Percentiles rank a stretch among this genome's conserved stretches.
These are phyloP conservation scores for Alloplasta piceator DNA, from an alignment of 2,888 invertebrate genomes.

Conservation along the genomic window DNA sequence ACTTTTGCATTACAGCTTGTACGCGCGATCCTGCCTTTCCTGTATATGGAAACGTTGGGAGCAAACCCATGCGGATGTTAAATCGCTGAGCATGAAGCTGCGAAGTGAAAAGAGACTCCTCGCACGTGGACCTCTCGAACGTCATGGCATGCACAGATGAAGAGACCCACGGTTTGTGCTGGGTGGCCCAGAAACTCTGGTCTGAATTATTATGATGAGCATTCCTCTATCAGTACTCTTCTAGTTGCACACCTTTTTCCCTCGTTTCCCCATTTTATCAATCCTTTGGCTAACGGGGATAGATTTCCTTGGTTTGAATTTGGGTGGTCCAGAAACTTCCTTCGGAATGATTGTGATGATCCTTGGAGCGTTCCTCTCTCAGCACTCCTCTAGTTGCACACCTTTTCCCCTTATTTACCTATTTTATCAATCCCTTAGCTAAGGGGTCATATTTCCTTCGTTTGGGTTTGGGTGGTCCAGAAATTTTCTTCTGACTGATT, in stretches of 20 bases:
- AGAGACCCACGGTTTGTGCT: neutral
- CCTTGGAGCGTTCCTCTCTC: too few relatives aligned
- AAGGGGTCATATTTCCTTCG: too few relatives aligned
- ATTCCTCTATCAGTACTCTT: too few relatives aligned
- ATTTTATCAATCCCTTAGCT: too few relatives aligned
- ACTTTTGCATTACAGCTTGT: slow-evolving; percentile 31
- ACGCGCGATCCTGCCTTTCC: slow-evolving; percentile 26
- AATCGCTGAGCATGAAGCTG: slow-evolving; percentile 17
- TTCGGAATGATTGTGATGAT: too few relatives aligned
- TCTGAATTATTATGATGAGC: slow-evolving; percentile 49
- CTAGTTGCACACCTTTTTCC: too few relatives aligned
- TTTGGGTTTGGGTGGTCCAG: slow-evolving; percentile 50
- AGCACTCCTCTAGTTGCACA: too few relatives aligned
- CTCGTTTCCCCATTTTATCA: too few relatives aligned
- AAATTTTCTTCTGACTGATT: slow-evolving; percentile 48
- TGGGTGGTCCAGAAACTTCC: too few relatives aligned
- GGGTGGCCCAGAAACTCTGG: slow-evolving; percentile 46
- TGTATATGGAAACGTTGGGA: slow-evolving; percentile 54
- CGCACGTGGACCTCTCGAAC: neutral
- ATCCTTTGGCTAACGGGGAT: too few relatives aligned
- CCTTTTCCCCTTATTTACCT: too few relatives aligned
- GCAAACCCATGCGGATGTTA: slow-evolving; percentile 43
- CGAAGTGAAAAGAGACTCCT: slow-evolving; percentile 23
- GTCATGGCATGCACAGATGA: neutral
- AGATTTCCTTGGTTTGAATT: too few relatives aligned